Base-by-base conservation (phyloP, 2,113 vertebrate species). In the Redunca redunca region DNA sequence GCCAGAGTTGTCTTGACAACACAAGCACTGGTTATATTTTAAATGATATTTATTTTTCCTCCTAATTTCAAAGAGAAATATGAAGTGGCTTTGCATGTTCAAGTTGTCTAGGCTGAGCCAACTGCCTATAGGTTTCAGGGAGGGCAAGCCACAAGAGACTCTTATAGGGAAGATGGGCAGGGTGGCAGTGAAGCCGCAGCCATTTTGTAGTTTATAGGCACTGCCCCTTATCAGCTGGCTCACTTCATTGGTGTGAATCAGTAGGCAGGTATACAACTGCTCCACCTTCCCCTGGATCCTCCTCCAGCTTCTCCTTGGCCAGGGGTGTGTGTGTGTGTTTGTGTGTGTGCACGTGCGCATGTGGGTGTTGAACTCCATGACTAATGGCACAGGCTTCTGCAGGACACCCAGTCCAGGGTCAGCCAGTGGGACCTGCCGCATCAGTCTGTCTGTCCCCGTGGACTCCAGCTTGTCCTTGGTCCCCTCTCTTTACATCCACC, bases 21-120 rank as follows among this genome's bases (percentile, higher is more conserved):
- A 92, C 21, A 86, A 48, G 15, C n/a, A 91, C 7, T 67, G 55
- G n/a, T 50, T 95, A 28, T 33, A 95, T 86, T 94, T 96, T 86
- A 95, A 85, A 86, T 91, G 74, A 33, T 50, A 90, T 74, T 84
- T 71, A 10, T 28, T 77, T 95, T 95, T 88, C 58, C 64, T 67
- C n/a, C 80, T 50, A 55, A 95, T 82, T 88, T 95, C 71, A 80
- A 52, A 53, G 33, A 87, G n/a, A 86, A n/a, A 43, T 71, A 43
- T 4, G 8, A 17, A n/a, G 11, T 87, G 13, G 53, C 52, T 48
- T 90, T 67, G 36, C n/a, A 30, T 77, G 58, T 19, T 84, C 82
- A 8, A 64, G 28, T 4, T 85, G 17, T 36, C 62, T 13, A 78
- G n/a, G 33, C 67, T 86, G 62, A 90, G 48, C 2, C 30, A 23